These are phyloP conservation scores for Diachrysia chrysitis DNA, from an alignment of 2,888 invertebrate species.

Conservation along the genomic window DNA sequence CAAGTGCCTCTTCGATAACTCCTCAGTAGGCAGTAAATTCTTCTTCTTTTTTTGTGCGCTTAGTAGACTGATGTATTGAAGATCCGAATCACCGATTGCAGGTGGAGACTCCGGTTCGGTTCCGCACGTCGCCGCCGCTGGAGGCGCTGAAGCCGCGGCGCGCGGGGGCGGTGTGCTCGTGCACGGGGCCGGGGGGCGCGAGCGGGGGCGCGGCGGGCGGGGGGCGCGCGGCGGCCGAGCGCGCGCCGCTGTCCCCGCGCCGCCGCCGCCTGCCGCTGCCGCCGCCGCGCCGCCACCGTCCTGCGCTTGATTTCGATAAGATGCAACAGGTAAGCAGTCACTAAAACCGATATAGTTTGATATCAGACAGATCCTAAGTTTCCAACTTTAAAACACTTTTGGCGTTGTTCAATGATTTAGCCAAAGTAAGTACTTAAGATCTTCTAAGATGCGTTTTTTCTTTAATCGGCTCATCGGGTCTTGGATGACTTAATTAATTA, in stretches of 20 bases:
- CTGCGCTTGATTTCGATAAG: slow-evolving; percentile 98
- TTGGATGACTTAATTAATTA: too few species aligned
- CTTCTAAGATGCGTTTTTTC: too few species aligned
- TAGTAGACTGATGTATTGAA: neutral
- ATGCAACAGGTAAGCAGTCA: slow-evolving; percentile 95
- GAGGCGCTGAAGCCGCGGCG: slow-evolving; percentile 94
- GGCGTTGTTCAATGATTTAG: too few species aligned
- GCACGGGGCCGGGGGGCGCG: slow-evolving; percentile 84
- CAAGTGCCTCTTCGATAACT: neutral
- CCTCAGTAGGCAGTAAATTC: too few species aligned
- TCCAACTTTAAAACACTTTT: too few species aligned
- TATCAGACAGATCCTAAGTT: neutral
- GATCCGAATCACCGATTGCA: slow-evolving; percentile 70
- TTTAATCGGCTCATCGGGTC: too few species aligned
- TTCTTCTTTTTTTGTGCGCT: neutral
- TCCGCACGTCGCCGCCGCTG: slow-evolving; percentile 96
- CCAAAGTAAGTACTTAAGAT: too few species aligned
- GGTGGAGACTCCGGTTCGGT: slow-evolving; percentile 94
- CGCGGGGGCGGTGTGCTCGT: slow-evolving; percentile 70
- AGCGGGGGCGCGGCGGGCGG: slow-evolving; percentile 81
- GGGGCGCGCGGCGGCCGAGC: slow-evolving; percentile 87
- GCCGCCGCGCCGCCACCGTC: slow-evolving; percentile 91
- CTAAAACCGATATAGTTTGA: neutral
- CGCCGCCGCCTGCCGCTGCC: slow-evolving; percentile 82
- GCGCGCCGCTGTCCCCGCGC: slow-evolving; percentile 82